These are phyloP conservation scores for Barbus barbus DNA, from an alignment of 2,113 vertebrate genomes.

Conservation along the genomic window DNA sequence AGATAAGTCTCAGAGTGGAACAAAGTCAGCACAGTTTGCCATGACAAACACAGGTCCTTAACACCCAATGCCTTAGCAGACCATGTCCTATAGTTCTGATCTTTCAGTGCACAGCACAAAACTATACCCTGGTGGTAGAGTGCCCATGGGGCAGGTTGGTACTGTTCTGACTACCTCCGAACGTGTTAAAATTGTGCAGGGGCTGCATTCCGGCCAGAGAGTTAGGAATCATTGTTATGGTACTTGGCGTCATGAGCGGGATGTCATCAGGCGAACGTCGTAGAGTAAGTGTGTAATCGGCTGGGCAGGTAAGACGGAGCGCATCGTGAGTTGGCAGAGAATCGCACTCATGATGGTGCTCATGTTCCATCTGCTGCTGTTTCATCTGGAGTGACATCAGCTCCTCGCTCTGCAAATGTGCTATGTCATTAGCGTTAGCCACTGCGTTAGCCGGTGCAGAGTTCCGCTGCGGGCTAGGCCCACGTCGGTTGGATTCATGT, in stretches of 20 bases:
- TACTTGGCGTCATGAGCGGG: constrained; percentile 86
- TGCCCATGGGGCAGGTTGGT: constrained; percentile 93
- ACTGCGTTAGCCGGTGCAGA: constrained; percentile 37
- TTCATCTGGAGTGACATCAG: constrained; percentile 95
- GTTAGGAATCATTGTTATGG: constrained; percentile 95
- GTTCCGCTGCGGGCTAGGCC: constrained; percentile 83
- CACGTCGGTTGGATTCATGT: constrained; percentile 86
- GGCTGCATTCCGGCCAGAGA: constrained; percentile 90
- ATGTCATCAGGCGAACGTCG: constrained; percentile 84
- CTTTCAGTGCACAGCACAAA: constrained; percentile 49
- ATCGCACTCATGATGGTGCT: constrained; percentile 89
- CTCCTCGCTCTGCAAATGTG: constrained; percentile 90
- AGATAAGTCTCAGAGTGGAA: constrained; percentile 69
- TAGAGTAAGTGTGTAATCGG: constrained; percentile 84
- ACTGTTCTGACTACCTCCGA: constrained; percentile 91
- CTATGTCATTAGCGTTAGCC: constrained; percentile 79
- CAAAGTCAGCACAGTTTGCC: constrained; percentile 14
- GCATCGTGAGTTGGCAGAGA: constrained; percentile 84
- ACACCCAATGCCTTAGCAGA: constrained; percentile 30
- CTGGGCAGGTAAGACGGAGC: constrained; percentile 83
- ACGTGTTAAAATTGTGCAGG: constrained; percentile 92
- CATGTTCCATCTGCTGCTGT: constrained; percentile 84
- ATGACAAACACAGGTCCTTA: constrained; percentile 26
- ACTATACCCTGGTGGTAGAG: constrained; percentile 96
- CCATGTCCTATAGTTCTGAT: constrained; percentile 24